These are phyloP conservation scores for Capitulum mitella DNA, from an alignment of 2,888 invertebrate species.

Conservation along the genomic window DNA sequence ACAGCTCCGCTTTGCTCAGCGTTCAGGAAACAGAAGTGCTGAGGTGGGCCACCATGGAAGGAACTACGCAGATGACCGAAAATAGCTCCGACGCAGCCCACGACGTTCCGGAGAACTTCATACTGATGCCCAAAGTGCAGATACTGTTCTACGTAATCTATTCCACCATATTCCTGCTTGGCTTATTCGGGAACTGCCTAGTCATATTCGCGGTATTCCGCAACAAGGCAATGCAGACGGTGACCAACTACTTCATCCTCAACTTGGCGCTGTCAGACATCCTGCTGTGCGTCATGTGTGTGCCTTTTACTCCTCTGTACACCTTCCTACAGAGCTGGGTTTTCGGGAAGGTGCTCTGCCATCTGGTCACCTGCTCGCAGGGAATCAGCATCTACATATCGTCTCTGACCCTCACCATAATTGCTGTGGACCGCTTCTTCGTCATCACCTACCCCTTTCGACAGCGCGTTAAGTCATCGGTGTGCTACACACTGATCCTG, in stretches of 20 bases:
- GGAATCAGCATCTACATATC: constrained; percentile 96
- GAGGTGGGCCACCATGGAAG: too few species aligned
- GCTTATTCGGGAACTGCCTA: constrained; percentile 78
- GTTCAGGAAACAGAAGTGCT: too few species aligned
- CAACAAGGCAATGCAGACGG: constrained; percentile 93
- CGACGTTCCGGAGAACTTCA: constrained; percentile 47
- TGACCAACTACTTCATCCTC: constrained; percentile 94
- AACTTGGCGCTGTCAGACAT: constrained; percentile 94
- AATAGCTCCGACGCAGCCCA: too few species aligned
- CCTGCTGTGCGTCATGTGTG: constrained; percentile 81
- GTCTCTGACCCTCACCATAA: constrained; percentile 90
- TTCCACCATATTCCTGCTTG: constrained; percentile 72
- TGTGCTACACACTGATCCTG: constrained; percentile 75
- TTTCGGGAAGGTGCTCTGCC: constrained; percentile 59
- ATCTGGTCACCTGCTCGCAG: constrained; percentile 85
- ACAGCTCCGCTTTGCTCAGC: too few species aligned
- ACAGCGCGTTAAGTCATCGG: constrained; percentile 80
- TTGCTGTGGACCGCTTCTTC: constrained; percentile 94
- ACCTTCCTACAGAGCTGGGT: constrained; percentile 86
- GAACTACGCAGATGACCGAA: too few species aligned
- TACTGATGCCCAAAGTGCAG: constrained; percentile 60
- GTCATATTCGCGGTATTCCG: constrained; percentile 90
- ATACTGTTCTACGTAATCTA: constrained; percentile 68
- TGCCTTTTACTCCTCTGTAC: constrained; percentile 93
- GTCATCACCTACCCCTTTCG: constrained; percentile 94